Base-by-base conservation (phyloP, 1,140 invertebrate species). In the Bombus confusus region DNA sequence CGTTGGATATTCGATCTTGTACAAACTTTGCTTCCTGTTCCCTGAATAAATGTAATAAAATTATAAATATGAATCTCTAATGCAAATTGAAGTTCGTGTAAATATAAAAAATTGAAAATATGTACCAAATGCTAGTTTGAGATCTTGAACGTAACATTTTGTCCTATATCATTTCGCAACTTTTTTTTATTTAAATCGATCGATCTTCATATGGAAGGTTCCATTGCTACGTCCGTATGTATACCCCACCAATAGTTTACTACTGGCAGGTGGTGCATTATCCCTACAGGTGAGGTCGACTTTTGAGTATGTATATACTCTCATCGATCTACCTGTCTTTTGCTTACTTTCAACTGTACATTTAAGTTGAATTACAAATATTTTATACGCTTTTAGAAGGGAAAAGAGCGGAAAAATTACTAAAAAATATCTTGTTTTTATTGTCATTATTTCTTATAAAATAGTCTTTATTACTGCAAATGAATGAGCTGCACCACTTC, bases 1-100 rank as follows among this genome's bases (percentile, higher is more conserved):
- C 96, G 28, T 93, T 94, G 57, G 96, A 95, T 76, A 97, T 97
- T 71, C 97, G 95, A 75, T 97, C 97, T 91, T 97, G 97, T 71
- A 97, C 97, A 88, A 97, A 97, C 93, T 96, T 97, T 13, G 96
- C 96, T 93, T 97, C 96, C 91, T 96, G 96, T 94, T 97, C 96
- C 90, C 93, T 94, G 18, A 71, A 77, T 28, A 76, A 82, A 82
- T 59, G 3, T 80, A 22, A 73, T 18, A 28, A 80, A 41, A 4
- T 41, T 34, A 43, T 15, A 66, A 41, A 62, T 37, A 57, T 22
- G 43, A 34, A 18, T 31, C 39, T 28, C 1, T n/a, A 31, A 64
- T 9, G 0, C 1, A 28, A 41, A 66, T 47, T 41, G 4, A 66
- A 66, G 72, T 6, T 3, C 52, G 1, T 37, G 15, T 9, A 39